Evolutionary conservation across 1,140 invertebrate species (phyloP).

Genomic region (Cyclina sinensis): DNA sequence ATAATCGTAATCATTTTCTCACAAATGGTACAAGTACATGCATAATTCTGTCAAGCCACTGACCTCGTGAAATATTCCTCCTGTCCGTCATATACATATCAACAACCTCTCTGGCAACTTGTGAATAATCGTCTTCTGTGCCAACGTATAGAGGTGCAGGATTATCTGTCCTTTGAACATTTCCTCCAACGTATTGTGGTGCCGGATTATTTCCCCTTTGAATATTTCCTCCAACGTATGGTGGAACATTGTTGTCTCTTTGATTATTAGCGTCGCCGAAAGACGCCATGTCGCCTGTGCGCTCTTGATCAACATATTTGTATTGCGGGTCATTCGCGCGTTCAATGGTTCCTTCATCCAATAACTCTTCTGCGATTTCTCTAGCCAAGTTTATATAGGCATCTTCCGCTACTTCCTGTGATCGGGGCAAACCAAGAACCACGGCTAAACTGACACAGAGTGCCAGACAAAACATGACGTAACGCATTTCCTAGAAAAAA

Average conservation of each 20-base stretch:
- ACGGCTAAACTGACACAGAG: neutral
- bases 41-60: neutral
- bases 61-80: too few species aligned
- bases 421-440: neutral
- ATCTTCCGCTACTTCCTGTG: neutral
- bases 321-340: neutral
- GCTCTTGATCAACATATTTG: neutral
- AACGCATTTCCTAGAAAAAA: neutral
- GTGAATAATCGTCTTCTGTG: neutral
- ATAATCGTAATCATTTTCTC: neutral
- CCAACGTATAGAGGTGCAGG: neutral
- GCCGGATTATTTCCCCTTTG: too few species aligned
- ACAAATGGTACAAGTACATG: neutral
- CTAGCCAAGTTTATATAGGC: neutral
- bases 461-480: neutral
- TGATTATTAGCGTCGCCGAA: neutral
- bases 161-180: too few species aligned
- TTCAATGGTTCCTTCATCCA: neutral
- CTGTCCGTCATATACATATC: neutral
- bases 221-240: too few species aligned
- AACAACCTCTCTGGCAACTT: neutral
- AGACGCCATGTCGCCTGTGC: neutral
- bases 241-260: neutral
- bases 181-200: too few species aligned
- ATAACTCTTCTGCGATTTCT: neutral